Conservation (phyloP, 2,797 vertebrate genomes). For the Poecilia picta region DNA sequence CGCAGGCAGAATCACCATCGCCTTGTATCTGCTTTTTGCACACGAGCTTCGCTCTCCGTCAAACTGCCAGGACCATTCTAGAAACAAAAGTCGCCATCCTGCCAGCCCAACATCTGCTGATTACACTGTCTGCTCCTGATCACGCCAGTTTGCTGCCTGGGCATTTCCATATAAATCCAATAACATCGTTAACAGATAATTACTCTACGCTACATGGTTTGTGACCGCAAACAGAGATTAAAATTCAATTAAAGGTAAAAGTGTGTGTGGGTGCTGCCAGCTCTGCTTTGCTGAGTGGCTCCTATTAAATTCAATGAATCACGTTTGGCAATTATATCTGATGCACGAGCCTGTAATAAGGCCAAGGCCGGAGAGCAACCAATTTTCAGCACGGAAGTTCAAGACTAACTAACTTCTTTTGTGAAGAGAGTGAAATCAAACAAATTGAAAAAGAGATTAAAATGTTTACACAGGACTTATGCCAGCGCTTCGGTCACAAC, state of each 20-base stretch:
- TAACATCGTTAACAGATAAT: constrained; percentile 80
- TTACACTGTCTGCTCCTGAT: constrained; percentile 52
- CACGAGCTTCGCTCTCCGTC: constrained; percentile 42
- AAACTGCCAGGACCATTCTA: constrained; percentile 37
- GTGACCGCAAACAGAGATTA: constrained; percentile 80
- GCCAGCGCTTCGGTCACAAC: neutral
- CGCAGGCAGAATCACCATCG: constrained; percentile 56
- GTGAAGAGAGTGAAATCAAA: neutral
- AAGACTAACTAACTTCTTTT: neutral
- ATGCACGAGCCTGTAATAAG: constrained; percentile 38
- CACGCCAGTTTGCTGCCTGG: constrained; percentile 61
- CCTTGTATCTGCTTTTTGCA: constrained; percentile 61
- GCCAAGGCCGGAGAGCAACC: constrained; percentile 7
- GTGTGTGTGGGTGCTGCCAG: constrained; percentile 56
- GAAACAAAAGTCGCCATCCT: constrained; percentile 52
- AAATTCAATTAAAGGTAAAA: constrained; percentile 79
- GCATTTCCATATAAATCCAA: constrained; percentile 78
- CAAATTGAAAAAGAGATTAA: constrained; percentile 6
- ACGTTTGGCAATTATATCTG: constrained; percentile 55
- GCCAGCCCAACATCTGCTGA: constrained; percentile 57
- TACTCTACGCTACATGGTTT: constrained; percentile 73
- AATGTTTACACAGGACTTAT: constrained; percentile 1
- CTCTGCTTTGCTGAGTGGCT: constrained; percentile 68
- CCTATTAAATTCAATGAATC: constrained; percentile 67
- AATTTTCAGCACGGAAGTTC: constrained; percentile 1